Percentiles rank a stretch among this genome's conserved stretches.
phyloP scores from a whole-genome alignment of 2,888 invertebrate species.

The Molorchus minor region DNA sequence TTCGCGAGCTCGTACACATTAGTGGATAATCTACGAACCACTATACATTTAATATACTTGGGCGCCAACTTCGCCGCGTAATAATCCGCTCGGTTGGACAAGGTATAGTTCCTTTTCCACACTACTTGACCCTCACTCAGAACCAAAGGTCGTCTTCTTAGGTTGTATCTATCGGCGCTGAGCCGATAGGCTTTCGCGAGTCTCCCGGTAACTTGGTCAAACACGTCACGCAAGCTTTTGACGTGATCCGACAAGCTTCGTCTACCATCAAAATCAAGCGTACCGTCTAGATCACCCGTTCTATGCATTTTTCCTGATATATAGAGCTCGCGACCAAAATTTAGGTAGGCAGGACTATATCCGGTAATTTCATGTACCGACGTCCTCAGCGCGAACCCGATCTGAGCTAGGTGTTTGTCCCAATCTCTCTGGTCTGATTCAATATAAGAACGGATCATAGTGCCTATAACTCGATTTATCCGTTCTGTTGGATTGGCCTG shows the following conservation, averaged over 20 bases:
- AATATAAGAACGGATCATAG: constrained; percentile 32
- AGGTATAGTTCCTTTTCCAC: constrained; percentile 22
- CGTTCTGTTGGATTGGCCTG: too few species aligned
- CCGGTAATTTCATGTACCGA: constrained; percentile 42
- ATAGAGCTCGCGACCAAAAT: constrained; percentile 41
- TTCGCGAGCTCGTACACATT: constrained; percentile 19
- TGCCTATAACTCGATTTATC: too few species aligned
- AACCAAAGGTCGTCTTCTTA: constrained; percentile 15
- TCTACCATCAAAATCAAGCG: neutral
- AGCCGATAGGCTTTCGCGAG: constrained; percentile 27
- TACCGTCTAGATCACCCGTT: constrained; percentile 8
- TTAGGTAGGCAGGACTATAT: too few species aligned
- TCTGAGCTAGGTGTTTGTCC: constrained; percentile 45
- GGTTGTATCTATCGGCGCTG: constrained; percentile 17
- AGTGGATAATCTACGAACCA: constrained; percentile 7
- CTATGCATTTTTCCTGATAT: too few species aligned
- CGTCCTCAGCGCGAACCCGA: constrained; percentile 43
- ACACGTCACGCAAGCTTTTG: constrained; percentile 2
- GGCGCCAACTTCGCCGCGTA: constrained; percentile 35
- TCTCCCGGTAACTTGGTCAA: constrained; percentile 5
- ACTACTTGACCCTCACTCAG: constrained; percentile 14
- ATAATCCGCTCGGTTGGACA: constrained; percentile 32
- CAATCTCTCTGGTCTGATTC: constrained; percentile 28
- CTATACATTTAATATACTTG: constrained; percentile 26
- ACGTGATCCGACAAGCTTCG: constrained; percentile 1